Percentiles rank a stretch among this genome's conserved stretches.
These are phyloP conservation scores for Chiridota heheva DNA, from an alignment of 35 echinoderm and acorn worm genomes.

Conservation along the genomic window DNA sequence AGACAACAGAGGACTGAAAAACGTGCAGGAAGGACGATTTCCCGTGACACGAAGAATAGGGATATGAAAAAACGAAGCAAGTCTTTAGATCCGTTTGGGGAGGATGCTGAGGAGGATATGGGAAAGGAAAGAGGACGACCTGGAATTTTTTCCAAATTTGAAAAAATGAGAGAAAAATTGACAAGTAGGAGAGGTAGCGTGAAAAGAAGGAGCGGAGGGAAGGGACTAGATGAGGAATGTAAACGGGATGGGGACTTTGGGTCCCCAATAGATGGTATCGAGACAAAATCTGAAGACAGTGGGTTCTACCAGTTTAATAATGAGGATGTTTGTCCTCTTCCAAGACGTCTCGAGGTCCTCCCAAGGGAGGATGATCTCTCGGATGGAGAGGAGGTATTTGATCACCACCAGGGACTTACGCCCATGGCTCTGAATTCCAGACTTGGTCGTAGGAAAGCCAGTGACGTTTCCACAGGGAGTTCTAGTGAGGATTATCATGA, in stretches of 20 bases:
- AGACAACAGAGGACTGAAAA: slow-evolving; percentile 19
- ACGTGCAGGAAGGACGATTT: slow-evolving; percentile 54
- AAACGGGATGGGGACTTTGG: slow-evolving; percentile 43
- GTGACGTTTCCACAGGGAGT: slow-evolving; percentile 81
- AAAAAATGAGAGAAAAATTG: slow-evolving; percentile 93
- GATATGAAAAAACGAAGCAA: slow-evolving; percentile 73
- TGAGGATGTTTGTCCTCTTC: slow-evolving; percentile 40
- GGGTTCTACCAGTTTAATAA: slow-evolving; percentile 72
- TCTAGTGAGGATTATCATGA: slow-evolving; percentile 86
- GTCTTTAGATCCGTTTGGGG: slow-evolving; percentile 76
- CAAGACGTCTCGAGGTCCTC: slow-evolving; percentile 37
- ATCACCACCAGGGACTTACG: slow-evolving; percentile 21
- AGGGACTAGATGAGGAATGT: slow-evolving; percentile 63
- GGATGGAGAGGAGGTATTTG: slow-evolving; percentile 78
- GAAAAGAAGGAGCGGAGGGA: slow-evolving; percentile 59
- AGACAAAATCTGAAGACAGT: slow-evolving; percentile 92
- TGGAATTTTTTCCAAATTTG: slow-evolving; percentile 90
- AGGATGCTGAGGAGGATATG: slow-evolving; percentile 67
- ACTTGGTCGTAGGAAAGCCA: slow-evolving; percentile 60
- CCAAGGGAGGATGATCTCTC: slow-evolving; percentile 64
- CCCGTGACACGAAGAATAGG: slow-evolving; percentile 58
- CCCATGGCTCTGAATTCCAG: too few relatives aligned
- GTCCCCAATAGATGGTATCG: slow-evolving; percentile 70
- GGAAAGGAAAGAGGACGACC: slow-evolving; percentile 65
- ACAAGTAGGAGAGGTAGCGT: slow-evolving; percentile 78